A percentile compares a stretch with the other conserved stretches of the same genome.
phyloP scores from a whole-genome alignment of 2,797 vertebrate species.

The Xyrichtys novacula region DNA sequence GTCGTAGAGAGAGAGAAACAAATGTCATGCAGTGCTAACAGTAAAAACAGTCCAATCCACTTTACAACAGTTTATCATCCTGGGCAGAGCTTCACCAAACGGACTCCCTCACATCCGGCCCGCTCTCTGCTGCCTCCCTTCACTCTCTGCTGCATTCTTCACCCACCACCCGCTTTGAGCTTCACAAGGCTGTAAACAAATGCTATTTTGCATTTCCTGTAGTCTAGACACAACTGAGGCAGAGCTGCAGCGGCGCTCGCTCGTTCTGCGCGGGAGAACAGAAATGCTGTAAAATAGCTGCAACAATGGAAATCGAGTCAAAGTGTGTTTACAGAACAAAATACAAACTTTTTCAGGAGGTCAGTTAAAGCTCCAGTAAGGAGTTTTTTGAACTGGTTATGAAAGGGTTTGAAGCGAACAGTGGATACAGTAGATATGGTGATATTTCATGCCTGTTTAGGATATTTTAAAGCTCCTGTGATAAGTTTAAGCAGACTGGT shows the following conservation, averaged over 20 bases:
- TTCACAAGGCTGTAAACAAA: slow-evolving; percentile 80
- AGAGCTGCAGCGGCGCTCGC: slow-evolving; percentile 15
- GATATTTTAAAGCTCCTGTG: too few relatives aligned
- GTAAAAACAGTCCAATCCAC: slow-evolving; percentile 56
- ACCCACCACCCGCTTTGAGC: slow-evolving; percentile 67
- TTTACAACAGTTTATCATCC: slow-evolving; percentile 68
- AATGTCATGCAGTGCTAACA: slow-evolving; percentile 60
- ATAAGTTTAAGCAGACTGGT: too few relatives aligned
- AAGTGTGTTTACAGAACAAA: too few relatives aligned
- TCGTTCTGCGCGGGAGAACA: neutral
- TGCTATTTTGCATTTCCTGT: slow-evolving; percentile 84
- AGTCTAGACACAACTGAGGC: slow-evolving; percentile 82
- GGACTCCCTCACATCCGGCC: slow-evolving; percentile 40
- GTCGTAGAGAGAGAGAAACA: slow-evolving; percentile 24
- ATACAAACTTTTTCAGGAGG: too few relatives aligned
- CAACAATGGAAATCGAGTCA: neutral
- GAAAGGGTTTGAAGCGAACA: too few relatives aligned
- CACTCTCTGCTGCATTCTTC: slow-evolving; percentile 59
- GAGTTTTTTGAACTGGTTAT: too few relatives aligned
- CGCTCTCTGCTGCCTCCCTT: slow-evolving; percentile 43
- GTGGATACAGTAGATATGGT: too few relatives aligned
- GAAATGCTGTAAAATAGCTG: neutral
- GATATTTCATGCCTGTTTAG: too few relatives aligned
- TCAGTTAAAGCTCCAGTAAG: too few relatives aligned
- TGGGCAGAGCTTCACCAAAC: slow-evolving; percentile 55